phyloP scores from a whole-genome alignment of 1,140 invertebrate species.

The Lithobius niger region DNA sequence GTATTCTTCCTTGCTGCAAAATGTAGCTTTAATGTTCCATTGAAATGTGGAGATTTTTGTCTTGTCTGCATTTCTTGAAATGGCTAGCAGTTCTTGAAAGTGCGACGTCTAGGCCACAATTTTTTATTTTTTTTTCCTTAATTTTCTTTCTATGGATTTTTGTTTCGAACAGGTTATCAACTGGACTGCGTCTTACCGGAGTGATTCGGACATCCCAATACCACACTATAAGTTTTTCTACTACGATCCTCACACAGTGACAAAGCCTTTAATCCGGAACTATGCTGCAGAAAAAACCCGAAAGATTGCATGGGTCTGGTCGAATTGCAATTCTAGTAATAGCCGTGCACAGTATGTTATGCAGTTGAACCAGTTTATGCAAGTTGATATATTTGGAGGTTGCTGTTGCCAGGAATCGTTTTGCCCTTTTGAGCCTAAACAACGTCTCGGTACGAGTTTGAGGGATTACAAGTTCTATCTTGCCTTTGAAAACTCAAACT shows the following conservation, averaged over 20 bases:
- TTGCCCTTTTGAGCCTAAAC: conserved; percentile 36
- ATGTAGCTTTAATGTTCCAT: too few relatives aligned
- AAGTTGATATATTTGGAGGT: conserved; percentile 83
- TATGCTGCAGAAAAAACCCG: conserved; percentile 81
- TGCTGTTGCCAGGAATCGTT: conserved; percentile 39
- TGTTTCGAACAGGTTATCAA: conserved; percentile 48
- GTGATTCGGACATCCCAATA: conserved; percentile 50
- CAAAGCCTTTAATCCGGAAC: conserved; percentile 35
- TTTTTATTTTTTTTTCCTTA: too few relatives aligned
- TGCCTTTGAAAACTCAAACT: conserved; percentile 94
- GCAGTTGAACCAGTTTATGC: conserved; percentile 69
- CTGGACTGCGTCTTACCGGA: conserved; percentile 61
- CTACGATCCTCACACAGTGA: not conserved
- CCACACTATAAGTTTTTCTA: conserved; percentile 40
- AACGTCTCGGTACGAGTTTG: conserved; percentile 82
- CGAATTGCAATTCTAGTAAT: conserved; percentile 84
- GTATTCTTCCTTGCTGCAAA: too few relatives aligned
- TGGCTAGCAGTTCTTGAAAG: too few relatives aligned
- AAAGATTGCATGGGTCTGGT: conserved; percentile 94
- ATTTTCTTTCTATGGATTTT: too few relatives aligned
- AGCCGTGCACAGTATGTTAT: conserved; percentile 72
- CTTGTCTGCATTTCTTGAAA: too few relatives aligned
- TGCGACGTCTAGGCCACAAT: too few relatives aligned
- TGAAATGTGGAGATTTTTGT: too few relatives aligned
- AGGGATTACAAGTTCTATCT: conserved; percentile 95